phyloP scores from a whole-genome alignment of 1,140 invertebrate species.

The Homalodisca vitripennis region DNA sequence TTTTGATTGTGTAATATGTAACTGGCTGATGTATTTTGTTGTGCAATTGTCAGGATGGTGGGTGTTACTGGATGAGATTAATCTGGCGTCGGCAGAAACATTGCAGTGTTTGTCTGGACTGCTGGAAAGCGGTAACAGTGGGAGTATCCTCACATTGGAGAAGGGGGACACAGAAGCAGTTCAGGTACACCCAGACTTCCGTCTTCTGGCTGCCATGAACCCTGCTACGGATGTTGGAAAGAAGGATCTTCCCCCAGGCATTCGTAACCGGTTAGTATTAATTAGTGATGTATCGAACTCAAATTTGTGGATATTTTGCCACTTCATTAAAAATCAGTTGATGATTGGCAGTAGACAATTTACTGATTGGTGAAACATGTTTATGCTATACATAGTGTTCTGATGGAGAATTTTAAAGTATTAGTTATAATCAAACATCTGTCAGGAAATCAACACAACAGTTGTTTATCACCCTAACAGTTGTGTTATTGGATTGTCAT shows the following conservation, averaged over 20 bases:
- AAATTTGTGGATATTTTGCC: no score
- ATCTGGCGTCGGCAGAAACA: constrained; percentile 93
- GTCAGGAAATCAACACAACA: no score
- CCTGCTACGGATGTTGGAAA: constrained; percentile 99
- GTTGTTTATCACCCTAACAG: no score
- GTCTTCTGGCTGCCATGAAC: constrained; percentile 99
- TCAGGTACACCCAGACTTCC: constrained; percentile 83
- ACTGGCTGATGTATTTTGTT: constrained; percentile 7
- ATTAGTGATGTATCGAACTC: no score
- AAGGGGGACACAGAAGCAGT: constrained; percentile 81
- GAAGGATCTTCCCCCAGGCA: constrained; percentile 87
- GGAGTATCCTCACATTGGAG: constrained; percentile 82
- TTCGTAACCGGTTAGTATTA: constrained; percentile 75
- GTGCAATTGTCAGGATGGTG: constrained; percentile 74
- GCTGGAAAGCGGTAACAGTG: constrained; percentile 75
- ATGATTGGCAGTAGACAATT: no score
- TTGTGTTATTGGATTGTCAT: no score
- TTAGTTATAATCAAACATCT: no score
- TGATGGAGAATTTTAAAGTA: no score
- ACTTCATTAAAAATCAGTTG: no score
- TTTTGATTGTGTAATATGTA: not conserved
- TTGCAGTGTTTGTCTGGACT: constrained; percentile 93
- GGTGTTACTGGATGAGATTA: constrained; percentile 97
- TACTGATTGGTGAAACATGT: no score
- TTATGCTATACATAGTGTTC: no score